phyloP scores from a whole-genome alignment of 53 echinoderm and acorn worm species.

The Zoroaster sp. region DNA sequence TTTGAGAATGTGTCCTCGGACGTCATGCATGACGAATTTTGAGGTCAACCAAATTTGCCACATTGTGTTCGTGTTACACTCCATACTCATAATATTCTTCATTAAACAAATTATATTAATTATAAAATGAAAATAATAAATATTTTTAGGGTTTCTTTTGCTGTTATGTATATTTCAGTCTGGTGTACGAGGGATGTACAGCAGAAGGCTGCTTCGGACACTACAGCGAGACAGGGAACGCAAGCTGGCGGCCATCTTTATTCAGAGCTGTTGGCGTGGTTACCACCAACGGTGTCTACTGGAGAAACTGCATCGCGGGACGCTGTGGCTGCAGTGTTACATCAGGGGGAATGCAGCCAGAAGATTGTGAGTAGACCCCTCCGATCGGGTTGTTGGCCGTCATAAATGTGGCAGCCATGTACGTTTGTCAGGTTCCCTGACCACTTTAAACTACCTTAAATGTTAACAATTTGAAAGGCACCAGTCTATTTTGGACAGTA shows the following conservation, averaged over 20 bases:
- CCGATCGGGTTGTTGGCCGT: too few species aligned
- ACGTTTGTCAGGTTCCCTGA: not conserved
- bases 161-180: conserved; percentile 69
- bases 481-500: not conserved
- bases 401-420: not conserved
- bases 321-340: conserved; percentile 77
- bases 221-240: conserved; percentile 72
- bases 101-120: too few species aligned
- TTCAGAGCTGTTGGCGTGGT: conserved; percentile 86
- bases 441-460: not conserved
- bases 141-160: too few species aligned
- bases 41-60: too few species aligned
- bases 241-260: conserved; percentile 73
- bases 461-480: not conserved
- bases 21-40: too few species aligned
- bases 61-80: too few species aligned
- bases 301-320: conserved; percentile 65
- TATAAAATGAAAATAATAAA: too few species aligned
- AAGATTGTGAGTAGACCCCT: conserved; percentile 70
- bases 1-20: too few species aligned
- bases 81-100: too few species aligned
- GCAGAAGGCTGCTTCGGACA: conserved; percentile 57
- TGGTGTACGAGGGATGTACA: conserved; percentile 67
- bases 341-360: conserved; percentile 68
- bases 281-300: conserved; percentile 34